Conservation (phyloP, 2,113 vertebrate species). For the Abramis brama region DNA sequence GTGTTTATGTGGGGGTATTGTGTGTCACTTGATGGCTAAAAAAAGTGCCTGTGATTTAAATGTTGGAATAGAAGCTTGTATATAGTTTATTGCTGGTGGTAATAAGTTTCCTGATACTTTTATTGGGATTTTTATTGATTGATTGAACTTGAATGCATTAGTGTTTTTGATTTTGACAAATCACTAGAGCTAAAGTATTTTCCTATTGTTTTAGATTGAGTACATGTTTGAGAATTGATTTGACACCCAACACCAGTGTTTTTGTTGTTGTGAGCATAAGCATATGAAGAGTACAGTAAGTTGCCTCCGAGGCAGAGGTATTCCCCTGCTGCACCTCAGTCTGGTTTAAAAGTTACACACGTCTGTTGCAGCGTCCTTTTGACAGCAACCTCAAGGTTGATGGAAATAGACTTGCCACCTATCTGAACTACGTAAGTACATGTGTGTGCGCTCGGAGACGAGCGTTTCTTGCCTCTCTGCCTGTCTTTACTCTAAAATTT, state of each 20-base stretch:
- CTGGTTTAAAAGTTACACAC: conserved; percentile 83
- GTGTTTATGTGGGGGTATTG: too few relatives aligned
- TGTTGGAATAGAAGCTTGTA: not conserved
- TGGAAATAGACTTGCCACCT: conserved; percentile 99
- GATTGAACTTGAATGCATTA: not conserved
- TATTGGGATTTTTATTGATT: not conserved
- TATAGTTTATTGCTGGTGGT: not conserved
- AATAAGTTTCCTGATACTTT: not conserved
- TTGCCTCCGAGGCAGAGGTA: conserved; percentile 47
- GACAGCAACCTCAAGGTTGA: conserved; percentile 93
- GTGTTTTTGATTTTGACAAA: not conserved
- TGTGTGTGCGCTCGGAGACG: conserved; percentile 50
- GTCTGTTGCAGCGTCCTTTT: conserved; percentile 99
- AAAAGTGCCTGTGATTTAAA: too few relatives aligned
- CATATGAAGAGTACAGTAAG: conserved; percentile 21
- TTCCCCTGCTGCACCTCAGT: conserved; percentile 41
- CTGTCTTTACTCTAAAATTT: conserved; percentile 85
- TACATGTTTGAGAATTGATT: not conserved
- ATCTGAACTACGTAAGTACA: conserved; percentile 99
- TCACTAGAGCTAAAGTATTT: not conserved
- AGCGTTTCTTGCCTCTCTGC: conserved; percentile 54
- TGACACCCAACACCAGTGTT: not conserved
- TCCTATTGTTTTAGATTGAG: not conserved
- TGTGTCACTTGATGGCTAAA: too few relatives aligned
- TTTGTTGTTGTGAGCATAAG: not conserved